phyloP scores from a whole-genome alignment of 2,113 vertebrate species.

The Gymnobelideus leadbeateri region DNA sequence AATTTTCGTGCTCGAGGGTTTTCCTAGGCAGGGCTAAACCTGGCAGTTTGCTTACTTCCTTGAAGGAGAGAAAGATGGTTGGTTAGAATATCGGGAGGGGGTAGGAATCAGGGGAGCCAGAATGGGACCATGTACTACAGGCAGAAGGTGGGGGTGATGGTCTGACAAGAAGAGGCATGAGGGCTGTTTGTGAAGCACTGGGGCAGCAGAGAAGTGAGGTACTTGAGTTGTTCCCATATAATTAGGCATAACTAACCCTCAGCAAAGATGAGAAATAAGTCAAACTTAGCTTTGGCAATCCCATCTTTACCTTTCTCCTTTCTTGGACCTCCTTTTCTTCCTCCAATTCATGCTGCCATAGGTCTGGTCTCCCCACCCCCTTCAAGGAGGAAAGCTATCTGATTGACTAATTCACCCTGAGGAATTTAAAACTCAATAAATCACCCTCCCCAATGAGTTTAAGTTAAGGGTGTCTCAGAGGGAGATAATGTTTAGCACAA shows the following conservation, averaged over 20 bases:
- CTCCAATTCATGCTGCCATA: not conserved
- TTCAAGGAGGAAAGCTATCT: not conserved
- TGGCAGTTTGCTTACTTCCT: too few species aligned
- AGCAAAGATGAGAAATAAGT: not conserved
- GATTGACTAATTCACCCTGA: not conserved
- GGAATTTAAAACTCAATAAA: slow-evolving; percentile 6
- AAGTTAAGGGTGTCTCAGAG: not conserved
- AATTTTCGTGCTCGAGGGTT: too few species aligned
- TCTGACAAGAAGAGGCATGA: not conserved
- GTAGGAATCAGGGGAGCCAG: too few species aligned
- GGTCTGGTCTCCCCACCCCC: not conserved
- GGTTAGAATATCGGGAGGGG: too few species aligned
- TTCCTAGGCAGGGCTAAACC: too few species aligned
- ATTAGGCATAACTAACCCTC: not conserved
- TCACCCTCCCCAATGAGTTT: not conserved
- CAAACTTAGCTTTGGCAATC: not conserved
- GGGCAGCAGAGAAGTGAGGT: not conserved
- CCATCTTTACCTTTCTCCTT: not conserved
- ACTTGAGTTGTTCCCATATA: not conserved
- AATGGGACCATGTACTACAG: too few species aligned
- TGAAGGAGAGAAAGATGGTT: too few species aligned
- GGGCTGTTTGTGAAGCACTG: not conserved
- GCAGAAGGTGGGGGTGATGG: not conserved
- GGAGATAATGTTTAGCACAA: not conserved
- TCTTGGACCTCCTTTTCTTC: not conserved